Evolutionary conservation across 1,140 invertebrate genomes (phyloP).

Genomic region (Trichoplusia ni): DNA sequence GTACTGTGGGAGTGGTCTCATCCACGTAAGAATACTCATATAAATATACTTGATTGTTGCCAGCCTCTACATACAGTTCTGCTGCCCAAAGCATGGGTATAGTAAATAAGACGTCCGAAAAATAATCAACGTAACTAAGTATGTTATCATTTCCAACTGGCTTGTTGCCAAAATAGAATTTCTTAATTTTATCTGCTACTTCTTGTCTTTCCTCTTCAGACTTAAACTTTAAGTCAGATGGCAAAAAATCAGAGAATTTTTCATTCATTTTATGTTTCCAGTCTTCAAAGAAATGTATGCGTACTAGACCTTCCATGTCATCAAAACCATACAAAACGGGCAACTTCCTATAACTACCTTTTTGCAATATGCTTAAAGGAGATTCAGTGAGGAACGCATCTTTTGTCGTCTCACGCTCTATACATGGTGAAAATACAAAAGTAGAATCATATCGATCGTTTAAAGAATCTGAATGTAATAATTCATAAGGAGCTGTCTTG

Average conservation of each 20-base stretch:
- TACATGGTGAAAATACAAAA: too few relatives aligned
- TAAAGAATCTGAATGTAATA: too few relatives aligned
- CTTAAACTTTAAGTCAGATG: conserved; percentile 39
- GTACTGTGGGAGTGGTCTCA: conserved; percentile 8
- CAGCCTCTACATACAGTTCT: conserved; percentile 30
- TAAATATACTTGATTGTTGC: conserved; percentile 40
- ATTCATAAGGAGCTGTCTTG: too few relatives aligned
- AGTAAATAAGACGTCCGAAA: conserved; percentile 37
- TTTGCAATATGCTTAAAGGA: conserved; percentile 49
- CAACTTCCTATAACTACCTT: conserved; percentile 30
- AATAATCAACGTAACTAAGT: conserved; percentile 40
- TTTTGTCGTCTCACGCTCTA: conserved; percentile 39
- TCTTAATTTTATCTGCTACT: conserved; percentile 34
- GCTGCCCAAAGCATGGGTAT: conserved; percentile 22
- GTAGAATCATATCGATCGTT: too few relatives aligned
- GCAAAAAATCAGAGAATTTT: conserved; percentile 42
- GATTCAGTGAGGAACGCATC: conserved; percentile 46
- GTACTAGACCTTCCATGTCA: conserved; percentile 38
- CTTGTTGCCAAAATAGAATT: conserved; percentile 42
- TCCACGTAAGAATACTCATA: conserved; percentile 42
- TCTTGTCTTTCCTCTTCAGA: conserved; percentile 26
- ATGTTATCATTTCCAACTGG: conserved; percentile 28
- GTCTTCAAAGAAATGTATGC: conserved; percentile 3
- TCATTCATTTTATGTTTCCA: conserved; percentile 40
- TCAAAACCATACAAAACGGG: conserved; percentile 31